These are phyloP conservation scores for Omphaloscelis lunosa DNA, from an alignment of 2,888 invertebrate genomes.

Conservation along the genomic window DNA sequence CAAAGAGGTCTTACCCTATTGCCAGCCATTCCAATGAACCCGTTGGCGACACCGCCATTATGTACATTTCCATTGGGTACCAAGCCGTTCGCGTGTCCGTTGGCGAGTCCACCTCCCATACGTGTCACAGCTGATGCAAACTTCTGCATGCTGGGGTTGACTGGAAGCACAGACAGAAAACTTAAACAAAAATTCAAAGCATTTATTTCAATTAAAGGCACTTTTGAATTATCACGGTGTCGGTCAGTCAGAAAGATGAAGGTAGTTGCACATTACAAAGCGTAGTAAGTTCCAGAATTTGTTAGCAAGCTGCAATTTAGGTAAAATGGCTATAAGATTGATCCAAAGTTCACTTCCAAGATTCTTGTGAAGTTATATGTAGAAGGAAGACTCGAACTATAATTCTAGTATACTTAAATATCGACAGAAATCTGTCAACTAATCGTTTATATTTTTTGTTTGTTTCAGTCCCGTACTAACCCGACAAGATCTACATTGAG, in stretches of 20 bases:
- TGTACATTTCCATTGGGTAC: slow-evolving; percentile 76
- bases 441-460: too few species aligned
- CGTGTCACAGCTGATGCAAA: slow-evolving; percentile 87
- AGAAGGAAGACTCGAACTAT: neutral
- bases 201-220: neutral
- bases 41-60: slow-evolving; percentile 79
- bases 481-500: too few species aligned
- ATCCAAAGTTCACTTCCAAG: neutral
- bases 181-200: neutral
- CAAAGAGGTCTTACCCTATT: slow-evolving; percentile 46
- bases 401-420: neutral
- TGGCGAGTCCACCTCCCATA: slow-evolving; percentile 82
- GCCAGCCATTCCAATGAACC: slow-evolving; percentile 74
- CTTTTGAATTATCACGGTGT: neutral
- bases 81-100: slow-evolving; percentile 81
- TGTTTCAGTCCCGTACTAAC: too few species aligned
- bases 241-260: neutral
- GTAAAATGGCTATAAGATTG: too few species aligned
- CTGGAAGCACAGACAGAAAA: slow-evolving; percentile 6
- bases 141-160: slow-evolving; percentile 75
- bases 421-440: too few species aligned
- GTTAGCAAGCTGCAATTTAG: neutral
- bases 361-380: neutral
- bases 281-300: neutral
- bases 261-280: neutral